These are phyloP conservation scores for Lutjanus argentimaculatus DNA, from an alignment of 2,797 vertebrate genomes.

Conservation along the genomic window DNA sequence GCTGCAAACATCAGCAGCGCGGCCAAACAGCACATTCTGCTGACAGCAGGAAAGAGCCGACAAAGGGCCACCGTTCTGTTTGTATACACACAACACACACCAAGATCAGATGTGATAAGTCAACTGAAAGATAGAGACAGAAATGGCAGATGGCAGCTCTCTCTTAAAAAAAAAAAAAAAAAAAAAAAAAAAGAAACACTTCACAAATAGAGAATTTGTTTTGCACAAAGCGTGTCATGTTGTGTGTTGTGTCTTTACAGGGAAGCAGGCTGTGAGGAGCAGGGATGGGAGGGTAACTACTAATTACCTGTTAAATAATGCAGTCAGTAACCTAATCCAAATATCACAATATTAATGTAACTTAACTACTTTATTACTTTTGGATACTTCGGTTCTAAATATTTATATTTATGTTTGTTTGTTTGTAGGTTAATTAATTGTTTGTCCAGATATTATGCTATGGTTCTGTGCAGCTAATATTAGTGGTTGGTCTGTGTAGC, in stretches of 20 bases:
- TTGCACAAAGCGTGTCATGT: constrained; percentile 20
- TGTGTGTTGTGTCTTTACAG: background rate
- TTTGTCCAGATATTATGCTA: no score
- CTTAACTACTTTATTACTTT: no score
- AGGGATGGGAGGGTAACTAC: no score
- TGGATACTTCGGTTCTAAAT: no score
- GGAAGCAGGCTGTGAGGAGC: background rate
- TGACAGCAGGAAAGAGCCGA: constrained; percentile 62
- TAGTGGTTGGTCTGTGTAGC: no score
- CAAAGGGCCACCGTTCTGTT: constrained; percentile 56
- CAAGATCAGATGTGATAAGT: constrained; percentile 55
- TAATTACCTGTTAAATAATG: no score
- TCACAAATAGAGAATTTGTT: constrained; percentile 35
- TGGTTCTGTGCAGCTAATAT: no score
- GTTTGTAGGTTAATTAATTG: no score
- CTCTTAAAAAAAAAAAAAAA: background rate
- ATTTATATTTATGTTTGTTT: no score
- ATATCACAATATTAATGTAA: no score
- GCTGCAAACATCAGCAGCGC: constrained; percentile 65
- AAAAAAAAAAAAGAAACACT: constrained; percentile 4
- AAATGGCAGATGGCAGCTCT: constrained; percentile 45
- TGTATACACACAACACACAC: constrained; percentile 45
- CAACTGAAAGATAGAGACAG: constrained; percentile 49
- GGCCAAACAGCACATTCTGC: constrained; percentile 53
- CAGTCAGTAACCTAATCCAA: no score